Evolutionary conservation across 1,140 invertebrate species (phyloP).

Genomic region (Copidosoma floridanum): DNA sequence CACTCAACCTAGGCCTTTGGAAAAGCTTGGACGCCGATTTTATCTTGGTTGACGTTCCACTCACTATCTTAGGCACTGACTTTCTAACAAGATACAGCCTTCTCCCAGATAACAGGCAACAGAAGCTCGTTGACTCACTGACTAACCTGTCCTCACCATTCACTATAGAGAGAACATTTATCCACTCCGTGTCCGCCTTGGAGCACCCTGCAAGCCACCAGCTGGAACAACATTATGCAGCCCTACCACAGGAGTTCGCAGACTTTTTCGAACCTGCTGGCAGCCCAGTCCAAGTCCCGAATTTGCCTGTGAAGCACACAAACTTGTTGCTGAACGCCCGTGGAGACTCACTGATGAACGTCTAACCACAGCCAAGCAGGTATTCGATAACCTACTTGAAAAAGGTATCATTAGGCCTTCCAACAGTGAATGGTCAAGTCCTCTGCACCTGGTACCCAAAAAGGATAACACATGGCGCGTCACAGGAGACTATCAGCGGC

Average conservation of each 20-base stretch:
- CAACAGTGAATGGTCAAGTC: not conserved
- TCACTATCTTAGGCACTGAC: conserved; percentile 19
- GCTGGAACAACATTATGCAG: too few species aligned
- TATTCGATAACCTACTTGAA: not conserved
- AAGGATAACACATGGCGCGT: not conserved
- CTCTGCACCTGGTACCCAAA: not conserved
- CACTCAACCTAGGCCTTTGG: not conserved
- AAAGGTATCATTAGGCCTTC: not conserved
- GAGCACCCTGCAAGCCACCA: too few species aligned
- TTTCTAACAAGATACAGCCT: conserved; percentile 12
- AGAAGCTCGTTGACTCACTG: not conserved
- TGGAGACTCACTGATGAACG: not conserved
- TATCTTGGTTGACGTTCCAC: conserved; percentile 12
- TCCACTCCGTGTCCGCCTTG: not conserved
- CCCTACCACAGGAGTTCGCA: not conserved
- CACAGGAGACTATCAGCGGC: not conserved
- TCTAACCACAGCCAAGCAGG: not conserved
- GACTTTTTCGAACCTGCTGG: not conserved
- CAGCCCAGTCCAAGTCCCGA: not conserved
- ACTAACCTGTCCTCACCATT: not conserved
- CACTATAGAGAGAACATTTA: not conserved
- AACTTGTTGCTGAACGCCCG: not conserved
- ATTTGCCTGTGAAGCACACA: not conserved
- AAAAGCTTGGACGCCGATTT: not conserved
- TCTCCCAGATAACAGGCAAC: not conserved